Percentiles rank a stretch among this genome's conserved stretches.
These are phyloP conservation scores for Orthosia gothica DNA, from an alignment of 2,888 invertebrate genomes.

Conservation along the genomic window DNA sequence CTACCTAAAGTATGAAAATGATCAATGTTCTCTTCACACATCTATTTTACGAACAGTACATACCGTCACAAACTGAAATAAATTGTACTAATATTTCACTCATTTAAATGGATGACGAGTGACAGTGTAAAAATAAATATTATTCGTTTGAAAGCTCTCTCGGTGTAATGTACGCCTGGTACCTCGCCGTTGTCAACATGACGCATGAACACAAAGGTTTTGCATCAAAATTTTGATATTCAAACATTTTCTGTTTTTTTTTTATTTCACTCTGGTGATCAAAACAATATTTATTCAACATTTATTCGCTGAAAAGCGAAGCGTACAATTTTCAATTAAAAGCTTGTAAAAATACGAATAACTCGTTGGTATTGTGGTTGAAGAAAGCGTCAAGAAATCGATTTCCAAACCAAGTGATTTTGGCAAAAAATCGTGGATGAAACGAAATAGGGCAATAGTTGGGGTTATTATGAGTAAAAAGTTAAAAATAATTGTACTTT, in stretches of 20 bases:
- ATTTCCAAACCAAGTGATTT: not conserved
- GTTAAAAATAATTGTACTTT: no score
- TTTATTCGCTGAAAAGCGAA: not conserved
- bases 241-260: slow-evolving; percentile 9
- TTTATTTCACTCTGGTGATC: slow-evolving; percentile 2
- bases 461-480: no score
- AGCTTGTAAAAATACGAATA: not conserved
- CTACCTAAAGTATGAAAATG: not conserved
- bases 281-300: no score
- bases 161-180: slow-evolving; percentile 25
- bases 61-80: slow-evolving; percentile 21
- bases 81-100: slow-evolving; percentile 52
- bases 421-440: no score
- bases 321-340: not conserved
- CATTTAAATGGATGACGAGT: slow-evolving; percentile 40
- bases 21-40: not conserved
- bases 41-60: not conserved
- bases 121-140: slow-evolving; percentile 50
- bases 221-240: slow-evolving; percentile 42
- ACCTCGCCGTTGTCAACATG: slow-evolving; percentile 18
- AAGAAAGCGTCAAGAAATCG: not conserved
- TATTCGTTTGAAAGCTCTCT: slow-evolving; percentile 42
- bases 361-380: not conserved
- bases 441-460: no score
- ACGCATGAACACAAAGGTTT: slow-evolving; percentile 39